Evolutionary conservation across 2,888 invertebrate genomes (phyloP).

Genomic region (Hydrotaea diabolus): DNA sequence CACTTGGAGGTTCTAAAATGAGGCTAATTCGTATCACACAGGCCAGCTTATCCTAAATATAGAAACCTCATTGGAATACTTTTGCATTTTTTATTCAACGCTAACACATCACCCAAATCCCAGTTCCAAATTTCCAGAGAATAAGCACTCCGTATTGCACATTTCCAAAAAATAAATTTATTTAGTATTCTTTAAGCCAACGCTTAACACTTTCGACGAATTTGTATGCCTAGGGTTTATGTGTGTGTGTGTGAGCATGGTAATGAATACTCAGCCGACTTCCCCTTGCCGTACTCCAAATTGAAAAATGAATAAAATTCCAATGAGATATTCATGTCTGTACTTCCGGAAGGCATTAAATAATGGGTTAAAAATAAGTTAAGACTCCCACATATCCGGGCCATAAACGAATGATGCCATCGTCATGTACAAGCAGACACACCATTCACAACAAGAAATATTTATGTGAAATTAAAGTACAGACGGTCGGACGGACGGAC

Average conservation of each 20-base stretch:
- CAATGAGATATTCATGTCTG: conserved; percentile 2
- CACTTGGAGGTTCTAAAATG: no score
- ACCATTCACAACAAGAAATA: conserved; percentile 12
- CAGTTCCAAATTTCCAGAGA: no score
- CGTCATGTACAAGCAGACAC: neutral
- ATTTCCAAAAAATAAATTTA: neutral
- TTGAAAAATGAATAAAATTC: conserved; percentile 13
- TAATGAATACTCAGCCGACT: neutral
- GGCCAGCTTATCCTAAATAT: no score
- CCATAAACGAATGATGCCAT: conserved; percentile 29
- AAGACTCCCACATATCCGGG: conserved; percentile 33
- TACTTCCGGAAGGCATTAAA: conserved; percentile 11
- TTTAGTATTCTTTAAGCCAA: conserved; percentile 9
- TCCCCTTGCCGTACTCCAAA: neutral
- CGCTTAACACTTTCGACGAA: neutral
- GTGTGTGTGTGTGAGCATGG: no score
- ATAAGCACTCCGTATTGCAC: neutral
- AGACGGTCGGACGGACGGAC: neutral
- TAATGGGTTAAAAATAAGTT: conserved; percentile 31
- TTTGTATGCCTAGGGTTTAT: neutral
- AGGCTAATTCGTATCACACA: no score
- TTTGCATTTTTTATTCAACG: no score
- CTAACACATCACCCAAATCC: no score
- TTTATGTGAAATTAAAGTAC: conserved; percentile 34
- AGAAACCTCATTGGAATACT: no score